Base-by-base conservation (phyloP, 2,113 vertebrate genomes). In the Prinia subflava region DNA sequence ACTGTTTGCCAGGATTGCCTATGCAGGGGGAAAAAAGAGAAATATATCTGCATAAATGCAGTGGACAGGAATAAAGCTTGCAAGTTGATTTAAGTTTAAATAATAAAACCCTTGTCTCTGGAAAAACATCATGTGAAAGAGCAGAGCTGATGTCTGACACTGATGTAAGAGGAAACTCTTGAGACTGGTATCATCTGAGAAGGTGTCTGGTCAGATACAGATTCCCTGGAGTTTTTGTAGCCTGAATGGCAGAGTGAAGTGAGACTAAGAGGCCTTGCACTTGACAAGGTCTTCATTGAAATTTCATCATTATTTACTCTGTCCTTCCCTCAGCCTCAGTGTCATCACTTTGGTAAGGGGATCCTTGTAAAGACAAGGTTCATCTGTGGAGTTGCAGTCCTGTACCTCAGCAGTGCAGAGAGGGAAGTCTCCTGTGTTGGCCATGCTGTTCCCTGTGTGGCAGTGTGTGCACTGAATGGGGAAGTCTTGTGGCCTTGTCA, bases 81-180 rank as follows among this genome's bases (percentile, higher is more conserved):
- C 23, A 65, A 78, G 37, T 17, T 93, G 37, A 9, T 11, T n/a
- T 39, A 76, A 73, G 71, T 65, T 85, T 90, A 74, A 83, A 44
- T 74, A 92, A 56, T 63, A 92, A 95, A 93, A 35, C 69, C 64
- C 37, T 63, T 86, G 37, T 93, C 20, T 80, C 33, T 88, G 68
- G 55, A 77, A 90, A 90, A 90, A 59, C 0, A 0, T 74, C 44
- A 33, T 11, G 39, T 30, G 31, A 20, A 83, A 89, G 49, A 83
- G 31, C 24, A 49, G 65, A 89, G 27, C 69, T 81, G 59, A 52
- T 94, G 24, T 78, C 69, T 95, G 73, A n/a, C 33, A 21, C 71
- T 78, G 76, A 41, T 92, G 87, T 91, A 89, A 79, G 62, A 64
- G 60, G 69, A 95, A 67, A 78, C 81, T 92, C 81, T 67, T 84